Conservation (phyloP, 1,140 invertebrate species). For the Aphis gossypii region DNA sequence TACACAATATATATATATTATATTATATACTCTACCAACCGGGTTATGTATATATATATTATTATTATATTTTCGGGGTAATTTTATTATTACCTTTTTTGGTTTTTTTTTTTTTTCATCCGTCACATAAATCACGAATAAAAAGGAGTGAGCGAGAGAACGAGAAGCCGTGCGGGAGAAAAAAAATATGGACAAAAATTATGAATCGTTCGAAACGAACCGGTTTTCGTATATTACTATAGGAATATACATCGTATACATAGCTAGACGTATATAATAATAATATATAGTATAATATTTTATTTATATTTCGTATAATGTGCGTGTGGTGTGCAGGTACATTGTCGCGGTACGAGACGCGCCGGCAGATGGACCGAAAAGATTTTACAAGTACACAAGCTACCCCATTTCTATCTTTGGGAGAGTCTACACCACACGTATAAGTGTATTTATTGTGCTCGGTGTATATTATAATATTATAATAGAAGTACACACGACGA, state of each 20-base stretch:
- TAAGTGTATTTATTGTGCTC: background rate
- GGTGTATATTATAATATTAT: no score
- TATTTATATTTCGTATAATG: background rate
- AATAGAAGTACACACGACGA: background rate
- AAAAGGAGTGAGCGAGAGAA: background rate
- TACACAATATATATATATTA: background rate
- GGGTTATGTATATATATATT: background rate
- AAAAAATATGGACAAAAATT: constrained; percentile 33
- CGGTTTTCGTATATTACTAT: constrained; percentile 30
- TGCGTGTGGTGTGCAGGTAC: background rate
- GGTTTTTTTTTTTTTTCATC: constrained; percentile 41
- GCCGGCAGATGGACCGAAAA: background rate
- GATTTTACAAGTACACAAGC: background rate
- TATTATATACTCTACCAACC: background rate
- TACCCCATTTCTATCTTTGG: no score
- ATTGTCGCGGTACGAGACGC: background rate
- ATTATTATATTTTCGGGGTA: constrained; percentile 33
- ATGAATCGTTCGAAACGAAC: constrained; percentile 41
- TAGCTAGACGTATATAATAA: background rate
- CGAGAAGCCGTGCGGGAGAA: background rate
- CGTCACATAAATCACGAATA: constrained; percentile 57
- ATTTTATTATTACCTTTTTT: constrained; percentile 53
- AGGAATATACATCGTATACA: no score
- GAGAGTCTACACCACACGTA: no score
- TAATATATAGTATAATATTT: background rate